Base-by-base conservation (phyloP, 2,113 vertebrate genomes). In the Oreochromis spilurus region DNA sequence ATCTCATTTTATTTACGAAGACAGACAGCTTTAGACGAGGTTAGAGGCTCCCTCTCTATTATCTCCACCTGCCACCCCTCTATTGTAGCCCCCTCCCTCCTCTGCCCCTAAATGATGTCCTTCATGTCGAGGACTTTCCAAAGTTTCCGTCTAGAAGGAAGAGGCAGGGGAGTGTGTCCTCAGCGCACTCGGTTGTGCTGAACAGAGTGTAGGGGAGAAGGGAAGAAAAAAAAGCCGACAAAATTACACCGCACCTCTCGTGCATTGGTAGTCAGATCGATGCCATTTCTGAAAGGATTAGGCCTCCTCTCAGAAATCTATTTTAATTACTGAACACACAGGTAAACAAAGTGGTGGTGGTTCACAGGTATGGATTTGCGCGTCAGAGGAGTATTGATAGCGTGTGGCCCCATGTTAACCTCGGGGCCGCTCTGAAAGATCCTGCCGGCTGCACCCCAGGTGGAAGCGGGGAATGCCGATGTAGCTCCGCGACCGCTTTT, bases 1-100 rank as follows among this genome's bases (percentile, higher is more conserved):
- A 96, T 94, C 95, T 96, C 95, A 96, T 96, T 95, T 96, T 96
- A 96, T 96, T 96, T 95, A 95, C 92, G 91, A 92, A 94, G 95
- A 95, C 91, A 85, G 95, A 94, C 92, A 91, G 90, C 87, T 95
- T 93, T 91, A 91, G 93, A 90, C 80, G 93, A 91, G 94, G 93
- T 94, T 91, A 95, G 93, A 94, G 95, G 92, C 94, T 89, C 90
- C 89, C 89, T 92, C 93, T 93, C 93, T 92, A 92, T 95, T 94
- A 94, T 94, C 92, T 91, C 93, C 94, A 93, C 91, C 92, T 91
- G 93, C 81, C 89, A 88, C 82, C 90, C 79, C 31, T 29, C 85
- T 52, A 8, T 79, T 65, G 72, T 85, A 43, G 4, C 78, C 55
- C 31, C 62, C 19, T 19, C 58, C 11, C 43, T 53, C 4, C 13